These are phyloP conservation scores for Conchocele bisecta DNA, from an alignment of 2,888 invertebrate genomes.

Conservation along the genomic window DNA sequence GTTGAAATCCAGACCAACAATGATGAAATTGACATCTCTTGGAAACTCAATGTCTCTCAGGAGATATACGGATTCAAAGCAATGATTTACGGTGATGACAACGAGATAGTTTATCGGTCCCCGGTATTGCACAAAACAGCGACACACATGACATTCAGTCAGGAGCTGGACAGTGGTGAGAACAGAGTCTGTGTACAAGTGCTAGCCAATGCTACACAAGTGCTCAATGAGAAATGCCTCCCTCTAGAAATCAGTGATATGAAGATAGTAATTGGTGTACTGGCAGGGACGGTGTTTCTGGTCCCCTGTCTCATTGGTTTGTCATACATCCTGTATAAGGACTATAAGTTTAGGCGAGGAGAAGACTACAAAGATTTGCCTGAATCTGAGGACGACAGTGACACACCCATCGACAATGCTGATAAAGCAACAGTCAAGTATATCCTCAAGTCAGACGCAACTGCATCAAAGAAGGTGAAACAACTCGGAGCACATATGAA, in stretches of 20 bases:
- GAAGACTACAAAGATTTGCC: conserved; percentile 22
- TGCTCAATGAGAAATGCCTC: conserved; percentile 31
- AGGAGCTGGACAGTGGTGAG: conserved; percentile 26
- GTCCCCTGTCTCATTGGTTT: conserved; percentile 39
- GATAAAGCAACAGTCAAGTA: too few relatives aligned
- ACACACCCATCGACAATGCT: too few relatives aligned
- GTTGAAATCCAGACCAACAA: conserved; percentile 12
- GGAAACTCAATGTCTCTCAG: conserved; percentile 34
- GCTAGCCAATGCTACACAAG: conserved; percentile 16
- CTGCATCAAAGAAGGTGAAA: too few relatives aligned
- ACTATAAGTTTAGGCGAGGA: conserved; percentile 9
- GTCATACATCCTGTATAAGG: conserved; percentile 42
- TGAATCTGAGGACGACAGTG: too few relatives aligned
- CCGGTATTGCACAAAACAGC: conserved; percentile 31
- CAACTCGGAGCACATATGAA: too few relatives aligned
- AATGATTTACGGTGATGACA: conserved; percentile 17
- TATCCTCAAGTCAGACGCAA: too few relatives aligned
- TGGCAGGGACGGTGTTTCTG: conserved; percentile 48
- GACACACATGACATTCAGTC: conserved; percentile 22
- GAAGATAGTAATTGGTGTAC: conserved; percentile 45
- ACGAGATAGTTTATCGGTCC: conserved; percentile 20
- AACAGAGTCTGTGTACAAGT: conserved; percentile 31
- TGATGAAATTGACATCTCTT: conserved; percentile 23
- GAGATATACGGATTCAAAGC: conserved; percentile 34
- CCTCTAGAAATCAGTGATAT: conserved; percentile 23